phyloP scores from a whole-genome alignment of 2,113 vertebrate species.

The Pomatorhinus ruficollis region DNA sequence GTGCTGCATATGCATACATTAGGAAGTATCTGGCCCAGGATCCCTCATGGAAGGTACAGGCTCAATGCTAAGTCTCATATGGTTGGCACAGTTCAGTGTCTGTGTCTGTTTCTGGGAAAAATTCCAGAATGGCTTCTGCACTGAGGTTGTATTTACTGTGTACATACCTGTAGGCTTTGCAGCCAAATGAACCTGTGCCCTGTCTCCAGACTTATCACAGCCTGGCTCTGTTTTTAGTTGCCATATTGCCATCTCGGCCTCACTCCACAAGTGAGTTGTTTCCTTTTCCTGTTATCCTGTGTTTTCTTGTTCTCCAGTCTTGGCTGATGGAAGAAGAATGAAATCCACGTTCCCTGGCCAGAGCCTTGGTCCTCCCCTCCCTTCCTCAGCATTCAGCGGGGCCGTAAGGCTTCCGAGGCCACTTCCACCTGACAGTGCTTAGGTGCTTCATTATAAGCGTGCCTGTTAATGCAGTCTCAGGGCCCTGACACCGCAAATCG shows the following conservation, averaged over 20 bases:
- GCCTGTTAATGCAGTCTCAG: background rate
- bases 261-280: background rate
- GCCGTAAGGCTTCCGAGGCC: background rate
- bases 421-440: background rate
- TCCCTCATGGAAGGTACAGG: background rate
- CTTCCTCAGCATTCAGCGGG: background rate
- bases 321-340: background rate
- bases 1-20: background rate
- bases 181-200: background rate
- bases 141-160: background rate
- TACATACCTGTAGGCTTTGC: background rate
- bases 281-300: background rate
- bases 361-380: accelerated
- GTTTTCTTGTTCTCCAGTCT: background rate
- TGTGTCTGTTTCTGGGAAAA: background rate
- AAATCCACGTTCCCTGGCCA: accelerated
- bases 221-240: background rate
- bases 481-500: background rate
- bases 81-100: background rate
- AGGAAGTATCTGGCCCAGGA: background rate
- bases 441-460: background rate
- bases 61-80: background rate
- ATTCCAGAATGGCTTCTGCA: background rate
- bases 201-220: background rate
- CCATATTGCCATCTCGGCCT: background rate